Conservation (phyloP, 2,797 vertebrate genomes). For the Podarcis lilfordi region DNA sequence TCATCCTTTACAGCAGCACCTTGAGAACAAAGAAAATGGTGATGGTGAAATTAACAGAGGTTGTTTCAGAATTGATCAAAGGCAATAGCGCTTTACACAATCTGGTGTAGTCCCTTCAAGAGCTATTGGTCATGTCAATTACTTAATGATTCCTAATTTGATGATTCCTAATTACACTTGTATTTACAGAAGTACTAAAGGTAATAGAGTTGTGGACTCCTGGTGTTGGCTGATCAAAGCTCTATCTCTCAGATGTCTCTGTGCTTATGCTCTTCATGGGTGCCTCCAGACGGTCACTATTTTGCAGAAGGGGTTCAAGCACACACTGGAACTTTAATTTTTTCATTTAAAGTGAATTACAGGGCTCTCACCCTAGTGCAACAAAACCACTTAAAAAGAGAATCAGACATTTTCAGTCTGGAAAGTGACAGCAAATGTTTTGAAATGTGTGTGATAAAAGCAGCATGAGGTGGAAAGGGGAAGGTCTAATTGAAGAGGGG, state of each 20-base stretch:
- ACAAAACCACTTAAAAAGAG: too few species aligned
- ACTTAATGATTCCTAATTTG: constrained; percentile 42
- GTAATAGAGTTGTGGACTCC: background rate
- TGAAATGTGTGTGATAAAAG: too few species aligned
- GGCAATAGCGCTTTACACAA: constrained; percentile 26
- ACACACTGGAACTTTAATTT: too few species aligned
- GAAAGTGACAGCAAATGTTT: too few species aligned
- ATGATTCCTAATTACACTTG: constrained; percentile 26
- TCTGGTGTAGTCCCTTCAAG: constrained; percentile 35
- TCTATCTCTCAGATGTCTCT: background rate
- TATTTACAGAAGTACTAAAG: background rate
- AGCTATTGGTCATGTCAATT: constrained; percentile 37
- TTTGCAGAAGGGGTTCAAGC: too few species aligned
- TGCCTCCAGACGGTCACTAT: too few species aligned
- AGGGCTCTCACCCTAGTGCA: too few species aligned
- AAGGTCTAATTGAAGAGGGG: too few species aligned
- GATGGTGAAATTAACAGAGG: constrained; percentile 20
- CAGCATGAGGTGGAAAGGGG: too few species aligned
- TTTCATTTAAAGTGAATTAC: too few species aligned
- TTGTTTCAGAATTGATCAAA: constrained; percentile 42
- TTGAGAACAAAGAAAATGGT: constrained; percentile 32
- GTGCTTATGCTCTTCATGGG: background rate
- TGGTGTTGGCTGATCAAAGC: background rate
- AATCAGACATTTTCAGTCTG: too few species aligned
- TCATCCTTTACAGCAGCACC: constrained; percentile 18